Evolutionary conservation across 2,113 vertebrate genomes (phyloP).

Genomic region (Antigone vipio): DNA sequence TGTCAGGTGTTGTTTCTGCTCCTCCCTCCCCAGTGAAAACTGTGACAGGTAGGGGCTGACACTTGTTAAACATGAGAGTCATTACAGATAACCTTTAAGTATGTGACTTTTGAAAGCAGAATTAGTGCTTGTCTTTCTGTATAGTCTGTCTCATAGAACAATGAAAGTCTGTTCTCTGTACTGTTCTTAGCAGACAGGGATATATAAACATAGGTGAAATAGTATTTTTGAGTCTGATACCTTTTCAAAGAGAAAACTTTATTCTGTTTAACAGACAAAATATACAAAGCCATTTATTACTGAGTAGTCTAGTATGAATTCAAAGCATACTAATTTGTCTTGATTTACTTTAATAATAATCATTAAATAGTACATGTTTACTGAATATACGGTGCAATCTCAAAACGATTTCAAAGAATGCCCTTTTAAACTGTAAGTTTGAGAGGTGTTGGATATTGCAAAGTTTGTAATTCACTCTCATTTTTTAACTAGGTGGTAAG

Average conservation of each 20-base stretch:
- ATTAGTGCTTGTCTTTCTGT: background rate
- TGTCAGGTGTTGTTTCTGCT: background rate
- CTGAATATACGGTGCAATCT: background rate
- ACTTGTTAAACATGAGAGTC: background rate
- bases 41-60: background rate
- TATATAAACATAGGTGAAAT: background rate
- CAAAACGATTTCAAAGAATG: background rate
- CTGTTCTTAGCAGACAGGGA: background rate
- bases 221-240: background rate
- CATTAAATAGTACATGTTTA: background rate
- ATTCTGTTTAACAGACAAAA: background rate
- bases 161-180: background rate
- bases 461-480: background rate
- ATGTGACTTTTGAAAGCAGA: background rate
- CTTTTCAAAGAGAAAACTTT: background rate
- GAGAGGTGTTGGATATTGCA: background rate
- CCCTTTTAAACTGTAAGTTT: background rate
- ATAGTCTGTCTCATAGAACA: background rate
- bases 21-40: fast-evolving
- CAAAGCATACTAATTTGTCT: background rate
- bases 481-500: background rate
- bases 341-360: background rate
- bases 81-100: background rate
- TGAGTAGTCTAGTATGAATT: background rate
- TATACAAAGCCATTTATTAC: background rate